Evolutionary conservation across 2,888 invertebrate genomes (phyloP), one percentile per base, ranked within the genome.

Genomic region (Drosophila testacea): DNA sequence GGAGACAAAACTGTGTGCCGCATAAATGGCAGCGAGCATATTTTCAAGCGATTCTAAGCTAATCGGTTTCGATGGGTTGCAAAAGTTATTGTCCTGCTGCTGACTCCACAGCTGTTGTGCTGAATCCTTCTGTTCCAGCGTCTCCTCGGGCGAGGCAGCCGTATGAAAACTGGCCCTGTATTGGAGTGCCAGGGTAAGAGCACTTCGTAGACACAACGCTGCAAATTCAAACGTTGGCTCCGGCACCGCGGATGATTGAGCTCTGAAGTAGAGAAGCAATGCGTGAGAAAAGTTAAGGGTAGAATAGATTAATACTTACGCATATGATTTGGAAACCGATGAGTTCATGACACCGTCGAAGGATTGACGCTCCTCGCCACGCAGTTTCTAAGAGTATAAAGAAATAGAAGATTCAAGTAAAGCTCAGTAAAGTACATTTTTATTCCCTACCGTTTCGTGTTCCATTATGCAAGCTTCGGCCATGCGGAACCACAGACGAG

Each of bases 151-250:
- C 3, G 71, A 60, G 22, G 64, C 63, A 41, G 51, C 77, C 77
- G 60, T 79, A 59, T 77, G 61, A 10, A 91, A 87, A 7, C 74
- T 79, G 30, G 76, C 72, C 61, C 87, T 88, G 67, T 88, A 88
- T 42, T 83, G 83, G 9, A 77, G 83, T 7, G 89, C 82, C 0
- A 92, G 69, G 2, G 85, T 89, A n/a, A 91, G 69, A 10, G 98
- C 97, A 93, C 98, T 98, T 77, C 96, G 95, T 60, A 98, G 93
- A 92, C 98, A 98, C 30, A 98, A 93, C 0, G 96, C 95, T 4
- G 97, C 98, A 93, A 98, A 98, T 93, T 98, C 97, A 80, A 98
- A 92, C 6, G 97, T 97, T 6, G 97, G 95, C 54, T 96, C 96
- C 16, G 98, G 98, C 78, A 97, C 96, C 1, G 97, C 97, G 88